These are phyloP conservation scores for Cyanistes caeruleus DNA, from an alignment of 2,113 vertebrate species.

Conservation along the genomic window DNA sequence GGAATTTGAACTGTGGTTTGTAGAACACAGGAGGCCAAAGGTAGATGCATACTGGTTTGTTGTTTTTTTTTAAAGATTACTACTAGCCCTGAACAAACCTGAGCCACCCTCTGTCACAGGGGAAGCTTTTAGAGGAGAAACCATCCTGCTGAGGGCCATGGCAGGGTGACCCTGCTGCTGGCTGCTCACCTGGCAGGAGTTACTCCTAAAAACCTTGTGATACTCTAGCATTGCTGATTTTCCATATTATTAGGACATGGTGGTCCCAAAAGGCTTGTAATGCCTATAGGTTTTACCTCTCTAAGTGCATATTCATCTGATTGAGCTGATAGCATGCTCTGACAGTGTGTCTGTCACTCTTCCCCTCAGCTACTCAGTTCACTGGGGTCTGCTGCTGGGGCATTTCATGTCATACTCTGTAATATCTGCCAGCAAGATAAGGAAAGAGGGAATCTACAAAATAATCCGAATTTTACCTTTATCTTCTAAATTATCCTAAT, in stretches of 20 bases:
- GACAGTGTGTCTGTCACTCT: background rate
- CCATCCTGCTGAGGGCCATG: background rate
- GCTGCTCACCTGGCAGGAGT: background rate
- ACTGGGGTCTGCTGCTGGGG: background rate
- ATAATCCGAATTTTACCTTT: background rate
- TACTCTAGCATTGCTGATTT: background rate
- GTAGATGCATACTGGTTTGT: accelerated
- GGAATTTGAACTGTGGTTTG: background rate
- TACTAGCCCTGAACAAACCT: background rate
- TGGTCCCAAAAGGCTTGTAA: background rate
- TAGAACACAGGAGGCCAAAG: accelerated
- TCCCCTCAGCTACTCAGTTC: background rate
- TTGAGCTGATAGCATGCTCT: background rate
- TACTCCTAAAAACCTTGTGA: background rate
- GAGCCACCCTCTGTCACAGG: background rate
- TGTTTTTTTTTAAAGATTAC: background rate
- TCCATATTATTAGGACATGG: background rate
- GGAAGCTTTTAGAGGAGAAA: background rate
- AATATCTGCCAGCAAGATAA: background rate
- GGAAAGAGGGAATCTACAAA: background rate
- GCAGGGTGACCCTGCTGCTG: background rate
- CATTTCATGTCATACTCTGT: background rate
- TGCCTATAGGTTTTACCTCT: background rate
- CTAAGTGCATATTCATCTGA: background rate
- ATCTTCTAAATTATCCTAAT: background rate